phyloP scores from a whole-genome alignment of 2,888 invertebrate species.

The Hyles lineata region DNA sequence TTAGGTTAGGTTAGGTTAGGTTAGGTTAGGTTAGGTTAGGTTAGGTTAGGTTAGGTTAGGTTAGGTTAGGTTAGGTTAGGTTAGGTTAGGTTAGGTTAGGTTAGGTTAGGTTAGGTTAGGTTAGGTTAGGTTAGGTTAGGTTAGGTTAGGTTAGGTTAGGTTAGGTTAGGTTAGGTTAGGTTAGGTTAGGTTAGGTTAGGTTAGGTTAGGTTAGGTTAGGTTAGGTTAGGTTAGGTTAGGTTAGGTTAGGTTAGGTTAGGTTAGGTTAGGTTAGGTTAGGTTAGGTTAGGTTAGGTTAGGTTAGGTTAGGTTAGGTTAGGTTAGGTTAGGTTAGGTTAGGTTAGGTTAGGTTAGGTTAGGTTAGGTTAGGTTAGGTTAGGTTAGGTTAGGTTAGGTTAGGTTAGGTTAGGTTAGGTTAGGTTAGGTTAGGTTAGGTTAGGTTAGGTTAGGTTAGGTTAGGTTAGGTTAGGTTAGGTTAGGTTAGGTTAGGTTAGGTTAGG shows the following conservation, averaged over 20 bases:
- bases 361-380: conserved; percentile 34
- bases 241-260: conserved; percentile 35
- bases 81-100: conserved; percentile 35
- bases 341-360: conserved; percentile 34
- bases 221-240: conserved; percentile 37
- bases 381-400: conserved; percentile 33
- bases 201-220: conserved; percentile 35
- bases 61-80: conserved; percentile 35
- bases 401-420: conserved; percentile 34
- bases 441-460: conserved; percentile 33
- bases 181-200: conserved; percentile 22
- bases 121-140: conserved; percentile 34
- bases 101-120: conserved; percentile 34
- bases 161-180: conserved; percentile 34
- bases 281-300: conserved; percentile 34
- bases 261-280: conserved; percentile 34
- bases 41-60: conserved; percentile 34
- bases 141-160: conserved; percentile 35
- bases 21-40: conserved; percentile 35
- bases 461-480: conserved; percentile 33
- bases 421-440: conserved; percentile 33
- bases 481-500: conserved; percentile 33
- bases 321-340: conserved; percentile 34
- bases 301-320: conserved; percentile 34
- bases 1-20: conserved; percentile 34